Conservation (phyloP, 2,888 invertebrate species). For the Zaprionus bogoriensis region DNA sequence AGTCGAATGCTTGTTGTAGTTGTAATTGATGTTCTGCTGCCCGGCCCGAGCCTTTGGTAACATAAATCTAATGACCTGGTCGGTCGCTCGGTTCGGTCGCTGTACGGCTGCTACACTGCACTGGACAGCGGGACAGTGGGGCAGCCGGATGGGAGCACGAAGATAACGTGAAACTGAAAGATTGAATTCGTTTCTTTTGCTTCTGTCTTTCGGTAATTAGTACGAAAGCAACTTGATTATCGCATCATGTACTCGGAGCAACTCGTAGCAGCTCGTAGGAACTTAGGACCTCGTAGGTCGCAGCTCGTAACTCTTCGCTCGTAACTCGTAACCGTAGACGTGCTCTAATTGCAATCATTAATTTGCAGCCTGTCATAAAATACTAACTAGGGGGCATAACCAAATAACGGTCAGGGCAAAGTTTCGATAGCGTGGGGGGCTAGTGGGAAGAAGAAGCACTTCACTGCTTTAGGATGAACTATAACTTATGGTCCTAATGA, state of each 20-base stretch:
- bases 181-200: conserved; percentile 53
- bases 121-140: not conserved
- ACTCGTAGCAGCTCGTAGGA: too few species aligned
- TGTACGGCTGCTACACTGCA: not conserved
- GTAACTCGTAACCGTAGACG: conserved; percentile 36
- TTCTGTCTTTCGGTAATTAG: conserved; percentile 63
- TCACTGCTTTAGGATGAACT: too few species aligned
- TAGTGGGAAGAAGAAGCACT: too few species aligned
- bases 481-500: not conserved
- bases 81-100: conserved; percentile 6
- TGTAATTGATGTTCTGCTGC: conserved; percentile 70
- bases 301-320: conserved; percentile 18
- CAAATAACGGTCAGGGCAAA: too few species aligned
- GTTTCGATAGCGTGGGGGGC: too few species aligned
- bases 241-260: conserved; percentile 22
- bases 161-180: conserved; percentile 26
- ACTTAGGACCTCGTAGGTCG: too few species aligned
- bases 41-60: conserved; percentile 54
- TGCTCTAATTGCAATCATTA: conserved; percentile 64
- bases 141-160: too few species aligned
- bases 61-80: conserved; percentile 68
- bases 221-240: conserved; percentile 65
- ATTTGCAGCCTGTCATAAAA: conserved; percentile 51
- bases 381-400: conserved; percentile 1
- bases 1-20: conserved; percentile 38